Evolutionary conservation across 2,797 vertebrate species (phyloP).

Genomic region (Oreochromis grahami): DNA sequence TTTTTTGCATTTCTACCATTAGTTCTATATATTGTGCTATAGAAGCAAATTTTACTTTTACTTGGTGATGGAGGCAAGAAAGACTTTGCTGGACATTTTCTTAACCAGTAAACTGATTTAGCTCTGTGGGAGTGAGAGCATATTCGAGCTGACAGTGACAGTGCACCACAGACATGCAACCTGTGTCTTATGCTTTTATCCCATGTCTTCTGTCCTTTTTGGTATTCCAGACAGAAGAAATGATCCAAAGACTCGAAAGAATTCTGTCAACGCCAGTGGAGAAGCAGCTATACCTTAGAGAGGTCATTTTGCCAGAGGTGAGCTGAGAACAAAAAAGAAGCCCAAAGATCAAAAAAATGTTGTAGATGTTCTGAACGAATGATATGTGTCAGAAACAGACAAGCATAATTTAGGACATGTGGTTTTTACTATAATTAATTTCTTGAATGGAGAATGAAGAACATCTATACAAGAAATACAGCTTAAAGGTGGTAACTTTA

Average conservation of each 20-base stretch:
- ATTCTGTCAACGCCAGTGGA: background rate
- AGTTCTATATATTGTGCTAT: background rate
- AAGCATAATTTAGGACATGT: background rate
- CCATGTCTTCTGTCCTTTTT: background rate
- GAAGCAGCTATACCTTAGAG: background rate
- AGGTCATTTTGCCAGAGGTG: background rate
- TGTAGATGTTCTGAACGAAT: too few relatives aligned
- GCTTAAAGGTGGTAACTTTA: accelerated
- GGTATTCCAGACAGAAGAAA: background rate
- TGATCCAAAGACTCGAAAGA: background rate
- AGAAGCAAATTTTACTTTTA: background rate
- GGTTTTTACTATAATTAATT: accelerated
- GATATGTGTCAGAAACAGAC: too few relatives aligned
- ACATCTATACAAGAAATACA: accelerated
- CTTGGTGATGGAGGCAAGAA: background rate
- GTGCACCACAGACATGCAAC: background rate
- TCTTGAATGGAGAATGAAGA: accelerated
- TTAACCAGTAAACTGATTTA: background rate
- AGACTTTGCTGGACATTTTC: background rate
- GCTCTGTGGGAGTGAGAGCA: background rate
- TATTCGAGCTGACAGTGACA: accelerated
- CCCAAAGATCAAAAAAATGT: background rate
- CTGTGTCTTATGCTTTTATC: accelerated
- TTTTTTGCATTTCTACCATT: accelerated
- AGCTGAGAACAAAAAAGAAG: accelerated